Base-by-base conservation (phyloP, 2,888 invertebrate species). In the Odontocolon sp. region DNA sequence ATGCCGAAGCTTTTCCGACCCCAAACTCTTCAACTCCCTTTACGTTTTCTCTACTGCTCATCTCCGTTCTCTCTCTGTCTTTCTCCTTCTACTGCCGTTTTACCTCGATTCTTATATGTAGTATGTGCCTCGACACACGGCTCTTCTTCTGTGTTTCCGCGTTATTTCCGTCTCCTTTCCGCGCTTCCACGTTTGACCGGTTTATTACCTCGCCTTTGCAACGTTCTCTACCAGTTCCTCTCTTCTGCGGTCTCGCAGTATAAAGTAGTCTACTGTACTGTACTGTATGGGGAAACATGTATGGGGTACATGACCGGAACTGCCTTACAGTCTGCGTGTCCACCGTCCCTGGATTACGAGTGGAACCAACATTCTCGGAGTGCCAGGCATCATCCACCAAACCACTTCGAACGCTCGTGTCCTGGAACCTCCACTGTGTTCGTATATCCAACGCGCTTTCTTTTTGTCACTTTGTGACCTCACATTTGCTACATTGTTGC, bases 1-100 rank as follows among this genome's bases (percentile, higher is more conserved):
- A 36, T 14, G 57, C 21, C 28, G 61, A 54, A 66, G 69, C 68
- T 63, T 72, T 69, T 64, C 45, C 77, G 45, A 9, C 52, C 59
- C 66, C 38, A 59, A 40, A 56, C 70, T 64, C 76, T 73, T 70
- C 66, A 59, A 70, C 72, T 45, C 16, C 33, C 42, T 26, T 38
- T 68, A 40, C 63, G 64, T 18, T 56, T 68, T 72, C 26, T 42
- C 21, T 33, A 52, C 61, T 69, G 61, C 26, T 64, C 38, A 36
- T 56, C 64, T 47, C 23, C 6, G 26, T 23, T 40, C 33, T 26
- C 21, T 57, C 21, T 76, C 61, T 54, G 36, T 40, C 31, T 36
- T 31, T 54, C 33, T 36, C 47, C 3, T 18, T 57, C 21, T n/a
- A 14, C 33, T 14, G 26, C 36, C 3, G 36, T 38, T 66, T 64